phyloP scores from a whole-genome alignment of 2,888 invertebrate genomes.

The Nephrotoma guestfalica region DNA sequence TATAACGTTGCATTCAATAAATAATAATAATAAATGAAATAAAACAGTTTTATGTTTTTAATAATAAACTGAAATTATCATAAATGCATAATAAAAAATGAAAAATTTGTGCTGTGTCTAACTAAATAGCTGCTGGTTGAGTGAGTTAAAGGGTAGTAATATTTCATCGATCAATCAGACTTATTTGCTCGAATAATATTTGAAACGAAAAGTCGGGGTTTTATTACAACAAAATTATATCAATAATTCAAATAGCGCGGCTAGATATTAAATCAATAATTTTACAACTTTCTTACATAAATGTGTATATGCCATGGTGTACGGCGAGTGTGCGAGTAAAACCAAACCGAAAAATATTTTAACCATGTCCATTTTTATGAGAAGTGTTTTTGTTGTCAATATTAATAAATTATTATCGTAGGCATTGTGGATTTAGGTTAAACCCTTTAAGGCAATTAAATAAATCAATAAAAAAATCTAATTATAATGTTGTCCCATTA shows the following conservation, averaged over 20 bases:
- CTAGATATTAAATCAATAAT: not conserved
- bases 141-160: not conserved
- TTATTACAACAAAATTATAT: not conserved
- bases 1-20: not conserved
- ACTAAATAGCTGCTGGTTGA: not conserved
- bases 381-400: not conserved
- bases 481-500: not conserved
- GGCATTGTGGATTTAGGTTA: not conserved
- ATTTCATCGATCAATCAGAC: not conserved
- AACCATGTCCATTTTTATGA: not conserved
- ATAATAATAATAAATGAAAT: not conserved
- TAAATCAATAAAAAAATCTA: not conserved
- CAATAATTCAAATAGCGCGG: not conserved
- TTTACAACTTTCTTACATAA: not conserved
- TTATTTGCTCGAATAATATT: not conserved
- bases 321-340: not conserved
- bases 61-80: not conserved
- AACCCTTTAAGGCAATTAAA: not conserved
- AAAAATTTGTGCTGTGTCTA: not conserved
- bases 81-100: not conserved
- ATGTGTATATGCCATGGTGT: not conserved
- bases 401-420: not conserved
- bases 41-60: not conserved
- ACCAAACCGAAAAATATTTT: not conserved
- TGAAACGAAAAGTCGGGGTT: not conserved